Percentiles rank a stretch among this genome's conserved stretches.
Conservation (phyloP, 2,113 vertebrate genomes). For the Corythaixoides concolor region DNA sequence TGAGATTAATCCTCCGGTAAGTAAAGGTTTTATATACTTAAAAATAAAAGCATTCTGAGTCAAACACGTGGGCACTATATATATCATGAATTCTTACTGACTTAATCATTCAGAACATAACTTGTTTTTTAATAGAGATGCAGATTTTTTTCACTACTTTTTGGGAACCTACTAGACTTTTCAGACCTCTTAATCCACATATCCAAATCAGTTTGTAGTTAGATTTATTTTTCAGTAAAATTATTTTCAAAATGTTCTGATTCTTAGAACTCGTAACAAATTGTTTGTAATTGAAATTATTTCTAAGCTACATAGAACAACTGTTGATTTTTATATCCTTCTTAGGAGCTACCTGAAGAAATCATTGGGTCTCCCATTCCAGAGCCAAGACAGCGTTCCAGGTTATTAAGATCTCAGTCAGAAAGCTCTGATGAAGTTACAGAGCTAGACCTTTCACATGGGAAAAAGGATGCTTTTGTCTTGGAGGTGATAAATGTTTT, state of each 20-base stretch:
- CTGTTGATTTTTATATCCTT: neutral
- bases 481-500: slow-evolving; percentile 83
- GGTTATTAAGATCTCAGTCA: slow-evolving; percentile 92
- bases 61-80: neutral
- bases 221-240: neutral
- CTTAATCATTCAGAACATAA: neutral
- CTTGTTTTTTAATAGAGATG: neutral
- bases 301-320: neutral
- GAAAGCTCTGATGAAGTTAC: slow-evolving; percentile 96
- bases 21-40: slow-evolving; percentile 35
- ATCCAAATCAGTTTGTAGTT: neutral
- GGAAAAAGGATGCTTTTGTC: slow-evolving; percentile 98
- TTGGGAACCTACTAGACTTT: neutral
- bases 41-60: neutral
- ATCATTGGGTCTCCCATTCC: slow-evolving; percentile 91
- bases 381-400: slow-evolving; percentile 89
- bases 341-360: slow-evolving; percentile 86
- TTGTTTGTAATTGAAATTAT: neutral
- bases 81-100: neutral
- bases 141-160: neutral
- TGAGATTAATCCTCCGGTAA: slow-evolving; percentile 92
- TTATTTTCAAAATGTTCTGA: neutral
- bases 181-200: neutral
- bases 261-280: neutral
- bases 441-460: slow-evolving; percentile 95